A percentile compares a stretch with the other conserved stretches of the same genome.
These are phyloP conservation scores for Drosophila erecta DNA, from an alignment of 1,140 invertebrate genomes.

Conservation along the genomic window DNA sequence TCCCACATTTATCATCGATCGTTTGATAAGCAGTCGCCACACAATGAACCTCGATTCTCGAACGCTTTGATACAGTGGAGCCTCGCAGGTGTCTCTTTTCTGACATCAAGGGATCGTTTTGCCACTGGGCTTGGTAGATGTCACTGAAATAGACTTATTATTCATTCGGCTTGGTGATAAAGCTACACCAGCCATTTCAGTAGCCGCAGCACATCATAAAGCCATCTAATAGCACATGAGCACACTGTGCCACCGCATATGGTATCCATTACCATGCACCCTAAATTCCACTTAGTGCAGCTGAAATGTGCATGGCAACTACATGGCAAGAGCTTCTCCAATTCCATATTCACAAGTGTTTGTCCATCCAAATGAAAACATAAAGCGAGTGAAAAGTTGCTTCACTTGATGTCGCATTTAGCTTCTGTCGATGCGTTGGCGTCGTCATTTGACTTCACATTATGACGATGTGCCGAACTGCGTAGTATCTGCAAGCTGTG, in stretches of 20 bases:
- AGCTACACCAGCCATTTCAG: background rate
- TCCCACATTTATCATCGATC: constrained; percentile 57
- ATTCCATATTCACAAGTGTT: background rate
- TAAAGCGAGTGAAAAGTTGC: constrained; percentile 23
- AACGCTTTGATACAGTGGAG: constrained; percentile 20
- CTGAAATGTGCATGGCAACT: constrained; percentile 6
- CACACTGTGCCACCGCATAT: constrained; percentile 5
- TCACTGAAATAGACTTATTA: background rate
- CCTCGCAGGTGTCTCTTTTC: constrained; percentile 13
- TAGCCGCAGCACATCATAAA: too few species aligned
- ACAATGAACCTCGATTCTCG: constrained; percentile 29
- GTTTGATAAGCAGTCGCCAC: constrained; percentile 54
- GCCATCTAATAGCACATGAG: background rate
- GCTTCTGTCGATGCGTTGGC: constrained; percentile 49
- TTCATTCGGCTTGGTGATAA: background rate
- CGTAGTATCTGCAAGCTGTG: constrained; percentile 62
- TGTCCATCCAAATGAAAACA: constrained; percentile 22
- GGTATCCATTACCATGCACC: constrained; percentile 33
- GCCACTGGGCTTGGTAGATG: constrained; percentile 22
- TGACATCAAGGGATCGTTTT: constrained; percentile 38
- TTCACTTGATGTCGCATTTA: constrained; percentile 37
- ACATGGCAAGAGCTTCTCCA: constrained; percentile 4
- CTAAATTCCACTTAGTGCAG: constrained; percentile 13
- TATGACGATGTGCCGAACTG: constrained; percentile 36
- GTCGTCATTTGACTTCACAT: constrained; percentile 29